phyloP scores from a whole-genome alignment of 2,113 vertebrate species.

The Plotosus lineatus region DNA sequence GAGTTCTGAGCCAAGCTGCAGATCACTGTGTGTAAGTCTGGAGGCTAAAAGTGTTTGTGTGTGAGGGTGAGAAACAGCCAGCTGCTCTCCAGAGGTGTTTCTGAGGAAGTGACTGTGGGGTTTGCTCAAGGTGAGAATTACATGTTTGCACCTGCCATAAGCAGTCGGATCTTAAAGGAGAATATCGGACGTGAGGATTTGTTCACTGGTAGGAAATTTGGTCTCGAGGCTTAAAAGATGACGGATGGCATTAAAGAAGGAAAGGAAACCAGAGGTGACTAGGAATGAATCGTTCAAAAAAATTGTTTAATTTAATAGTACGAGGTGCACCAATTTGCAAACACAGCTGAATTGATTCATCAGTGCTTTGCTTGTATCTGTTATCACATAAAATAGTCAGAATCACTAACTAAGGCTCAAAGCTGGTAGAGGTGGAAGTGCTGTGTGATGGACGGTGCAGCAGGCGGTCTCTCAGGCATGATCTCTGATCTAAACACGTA shows the following conservation, averaged over 20 bases:
- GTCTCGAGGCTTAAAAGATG: constrained; percentile 22
- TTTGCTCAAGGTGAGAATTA: constrained; percentile 49
- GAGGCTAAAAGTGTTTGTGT: constrained; percentile 24
- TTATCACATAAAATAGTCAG: too few relatives aligned
- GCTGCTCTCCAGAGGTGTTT: constrained; percentile 16
- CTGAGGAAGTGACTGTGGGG: not conserved
- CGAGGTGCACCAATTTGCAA: too few relatives aligned
- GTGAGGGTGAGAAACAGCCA: not conserved
- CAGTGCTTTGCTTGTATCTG: too few relatives aligned
- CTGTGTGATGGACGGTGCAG: too few relatives aligned
- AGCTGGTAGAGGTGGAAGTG: too few relatives aligned
- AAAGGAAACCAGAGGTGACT: not conserved
- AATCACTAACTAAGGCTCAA: too few relatives aligned
- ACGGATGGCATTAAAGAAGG: not conserved
- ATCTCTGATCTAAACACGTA: too few relatives aligned
- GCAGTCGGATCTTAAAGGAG: constrained; percentile 11
- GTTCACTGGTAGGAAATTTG: constrained; percentile 38
- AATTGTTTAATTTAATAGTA: too few relatives aligned
- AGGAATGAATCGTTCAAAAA: too few relatives aligned
- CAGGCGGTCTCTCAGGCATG: too few relatives aligned
- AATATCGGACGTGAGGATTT: constrained; percentile 19
- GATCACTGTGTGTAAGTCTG: not conserved
- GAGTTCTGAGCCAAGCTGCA: constrained; percentile 1
- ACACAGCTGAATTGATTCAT: too few relatives aligned
- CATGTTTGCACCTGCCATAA: constrained; percentile 39